phyloP scores from a whole-genome alignment of 2,797 vertebrate species.

The Ctenosaura bakeri region DNA sequence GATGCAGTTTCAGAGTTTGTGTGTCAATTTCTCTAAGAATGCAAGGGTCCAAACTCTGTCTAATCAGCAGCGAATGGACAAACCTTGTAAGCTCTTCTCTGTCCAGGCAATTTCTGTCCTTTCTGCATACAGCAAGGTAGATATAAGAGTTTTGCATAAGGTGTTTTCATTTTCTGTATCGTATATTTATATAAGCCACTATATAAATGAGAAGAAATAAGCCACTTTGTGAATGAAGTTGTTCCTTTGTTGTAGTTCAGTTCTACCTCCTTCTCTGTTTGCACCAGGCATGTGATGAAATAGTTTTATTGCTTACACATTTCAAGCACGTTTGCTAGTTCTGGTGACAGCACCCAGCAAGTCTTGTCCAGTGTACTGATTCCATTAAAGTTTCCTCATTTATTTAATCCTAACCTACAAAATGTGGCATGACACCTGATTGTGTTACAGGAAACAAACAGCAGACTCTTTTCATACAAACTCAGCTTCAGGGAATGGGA shows the following conservation, averaged over 20 bases:
- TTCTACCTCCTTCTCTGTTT: neutral
- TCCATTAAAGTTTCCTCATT: neutral
- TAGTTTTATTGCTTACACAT: neutral
- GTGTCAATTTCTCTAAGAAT: too few species aligned
- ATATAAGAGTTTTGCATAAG: too few species aligned
- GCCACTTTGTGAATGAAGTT: neutral
- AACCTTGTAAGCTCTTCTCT: too few species aligned
- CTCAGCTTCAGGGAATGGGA: constrained; percentile 31
- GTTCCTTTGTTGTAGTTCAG: neutral
- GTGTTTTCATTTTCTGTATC: too few species aligned
- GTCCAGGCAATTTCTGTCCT: too few species aligned
- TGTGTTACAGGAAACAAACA: neutral
- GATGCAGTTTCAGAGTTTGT: too few species aligned
- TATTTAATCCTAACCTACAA: neutral
- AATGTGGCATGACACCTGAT: neutral
- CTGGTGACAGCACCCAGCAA: neutral
- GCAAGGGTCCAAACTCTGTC: too few species aligned
- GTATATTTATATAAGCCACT: too few species aligned
- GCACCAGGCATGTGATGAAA: neutral
- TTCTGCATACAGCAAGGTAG: too few species aligned
- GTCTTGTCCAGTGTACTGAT: neutral
- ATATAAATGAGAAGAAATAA: neutral
- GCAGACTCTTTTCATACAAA: fast-evolving
- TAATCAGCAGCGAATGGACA: too few species aligned
- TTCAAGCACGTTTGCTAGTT: neutral